phyloP scores from a whole-genome alignment of 2,888 invertebrate genomes.

The Leptinotarsa rubiginosa region DNA sequence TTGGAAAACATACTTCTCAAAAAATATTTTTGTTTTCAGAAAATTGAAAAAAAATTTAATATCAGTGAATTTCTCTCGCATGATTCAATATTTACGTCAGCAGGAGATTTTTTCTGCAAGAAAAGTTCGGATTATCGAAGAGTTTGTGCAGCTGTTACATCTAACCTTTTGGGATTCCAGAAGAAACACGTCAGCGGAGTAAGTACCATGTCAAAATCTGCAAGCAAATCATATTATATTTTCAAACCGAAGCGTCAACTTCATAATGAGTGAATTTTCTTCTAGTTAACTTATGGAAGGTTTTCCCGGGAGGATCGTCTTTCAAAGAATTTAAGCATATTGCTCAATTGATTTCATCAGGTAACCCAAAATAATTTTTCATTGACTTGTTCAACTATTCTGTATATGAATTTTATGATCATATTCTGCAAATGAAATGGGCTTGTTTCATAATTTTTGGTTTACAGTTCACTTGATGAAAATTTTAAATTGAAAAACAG shows the following conservation, averaged over 20 bases:
- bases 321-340: slow-evolving; percentile 68
- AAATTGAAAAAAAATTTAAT: slow-evolving; percentile 21
- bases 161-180: slow-evolving; percentile 42
- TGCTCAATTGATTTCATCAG: slow-evolving; percentile 67
- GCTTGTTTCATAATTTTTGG: too few species aligned
- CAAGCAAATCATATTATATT: too few species aligned
- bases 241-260: background rate
- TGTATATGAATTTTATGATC: too few species aligned
- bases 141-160: slow-evolving; percentile 30
- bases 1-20: background rate
- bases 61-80: slow-evolving; percentile 31
- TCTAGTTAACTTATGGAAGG: slow-evolving; percentile 30
- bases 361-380: slow-evolving; percentile 46
- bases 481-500: too few species aligned
- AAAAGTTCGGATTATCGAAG: slow-evolving; percentile 16
- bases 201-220: slow-evolving; percentile 14
- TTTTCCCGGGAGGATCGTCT: slow-evolving; percentile 68
- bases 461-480: too few species aligned
- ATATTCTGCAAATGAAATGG: too few species aligned
- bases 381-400: background rate
- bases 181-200: slow-evolving; percentile 40
- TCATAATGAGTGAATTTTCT: background rate
- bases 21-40: slow-evolving; percentile 29
- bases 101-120: slow-evolving; percentile 23
- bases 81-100: background rate